Evolutionary conservation across 2,113 vertebrate species (phyloP).

Genomic region (Zosterops lateralis): DNA sequence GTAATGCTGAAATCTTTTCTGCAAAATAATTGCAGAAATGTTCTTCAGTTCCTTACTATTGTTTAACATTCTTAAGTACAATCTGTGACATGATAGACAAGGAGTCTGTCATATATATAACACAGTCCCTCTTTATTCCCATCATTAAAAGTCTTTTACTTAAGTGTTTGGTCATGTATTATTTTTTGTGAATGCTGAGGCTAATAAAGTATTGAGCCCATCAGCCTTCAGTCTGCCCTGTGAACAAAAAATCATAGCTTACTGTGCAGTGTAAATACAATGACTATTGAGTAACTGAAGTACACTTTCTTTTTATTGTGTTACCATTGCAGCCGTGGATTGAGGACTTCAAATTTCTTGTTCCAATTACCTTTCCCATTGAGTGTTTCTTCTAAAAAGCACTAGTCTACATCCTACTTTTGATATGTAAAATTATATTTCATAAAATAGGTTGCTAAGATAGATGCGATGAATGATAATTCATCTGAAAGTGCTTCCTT

Average conservation of each 20-base stretch:
- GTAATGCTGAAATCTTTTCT: neutral
- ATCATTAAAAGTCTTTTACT: neutral
- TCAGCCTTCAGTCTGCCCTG: neutral
- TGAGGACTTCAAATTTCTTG: neutral
- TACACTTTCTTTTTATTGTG: neutral
- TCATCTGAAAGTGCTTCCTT: neutral
- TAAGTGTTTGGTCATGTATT: neutral
- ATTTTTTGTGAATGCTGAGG: neutral
- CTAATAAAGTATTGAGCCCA: neutral
- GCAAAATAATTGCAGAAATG: neutral
- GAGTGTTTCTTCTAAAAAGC: neutral
- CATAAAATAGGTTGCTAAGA: neutral
- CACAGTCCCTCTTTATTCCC: neutral
- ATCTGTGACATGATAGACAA: neutral
- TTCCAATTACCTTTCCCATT: neutral
- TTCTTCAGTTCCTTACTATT: neutral
- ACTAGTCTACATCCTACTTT: neutral
- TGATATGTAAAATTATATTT: neutral
- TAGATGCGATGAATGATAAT: neutral
- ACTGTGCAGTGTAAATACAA: neutral
- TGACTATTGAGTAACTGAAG: neutral
- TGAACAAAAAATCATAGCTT: neutral
- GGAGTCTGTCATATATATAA: neutral
- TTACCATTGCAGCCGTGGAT: neutral
- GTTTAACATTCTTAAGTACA: neutral